Evolutionary conservation across 2,113 vertebrate genomes (phyloP).

Genomic region (Propithecus coquereli): DNA sequence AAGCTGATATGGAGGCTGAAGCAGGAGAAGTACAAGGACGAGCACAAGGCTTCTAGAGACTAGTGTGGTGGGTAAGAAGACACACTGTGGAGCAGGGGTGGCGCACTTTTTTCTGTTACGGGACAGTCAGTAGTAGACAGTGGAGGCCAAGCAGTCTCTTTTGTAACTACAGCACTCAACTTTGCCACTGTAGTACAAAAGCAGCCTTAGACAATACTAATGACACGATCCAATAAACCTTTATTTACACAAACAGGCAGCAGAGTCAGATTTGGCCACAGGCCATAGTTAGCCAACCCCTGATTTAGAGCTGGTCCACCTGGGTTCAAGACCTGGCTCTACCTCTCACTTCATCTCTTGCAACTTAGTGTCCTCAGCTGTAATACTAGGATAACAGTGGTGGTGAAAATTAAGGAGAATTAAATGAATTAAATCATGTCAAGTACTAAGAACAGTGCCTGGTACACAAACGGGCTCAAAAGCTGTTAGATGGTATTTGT

Average conservation of each 20-base stretch:
- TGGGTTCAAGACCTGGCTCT: background rate
- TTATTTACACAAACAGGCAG: background rate
- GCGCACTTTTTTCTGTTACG: background rate
- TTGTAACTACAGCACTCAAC: too few relatives aligned
- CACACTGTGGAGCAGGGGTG: background rate
- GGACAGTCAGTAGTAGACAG: background rate
- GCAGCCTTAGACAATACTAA: background rate
- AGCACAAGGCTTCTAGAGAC: background rate
- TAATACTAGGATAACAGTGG: rapidly evolving
- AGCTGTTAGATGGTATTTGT: background rate
- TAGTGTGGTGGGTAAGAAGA: rapidly evolving
- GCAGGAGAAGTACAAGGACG: background rate
- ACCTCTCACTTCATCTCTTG: background rate
- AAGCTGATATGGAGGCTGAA: background rate
- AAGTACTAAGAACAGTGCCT: background rate
- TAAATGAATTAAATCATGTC: background rate
- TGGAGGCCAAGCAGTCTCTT: rapidly evolving
- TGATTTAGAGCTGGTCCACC: background rate
- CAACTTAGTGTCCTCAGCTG: background rate
- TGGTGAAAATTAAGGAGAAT: background rate
- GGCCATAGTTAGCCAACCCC: background rate
- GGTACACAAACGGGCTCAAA: background rate
- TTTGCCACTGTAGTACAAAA: background rate
- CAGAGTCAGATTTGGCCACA: too few relatives aligned
- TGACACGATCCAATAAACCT: rapidly evolving